Percentiles rank a stretch among this genome's conserved stretches.
phyloP scores from a whole-genome alignment of 2,888 invertebrate species.

The Dolichomitus sp. region DNA sequence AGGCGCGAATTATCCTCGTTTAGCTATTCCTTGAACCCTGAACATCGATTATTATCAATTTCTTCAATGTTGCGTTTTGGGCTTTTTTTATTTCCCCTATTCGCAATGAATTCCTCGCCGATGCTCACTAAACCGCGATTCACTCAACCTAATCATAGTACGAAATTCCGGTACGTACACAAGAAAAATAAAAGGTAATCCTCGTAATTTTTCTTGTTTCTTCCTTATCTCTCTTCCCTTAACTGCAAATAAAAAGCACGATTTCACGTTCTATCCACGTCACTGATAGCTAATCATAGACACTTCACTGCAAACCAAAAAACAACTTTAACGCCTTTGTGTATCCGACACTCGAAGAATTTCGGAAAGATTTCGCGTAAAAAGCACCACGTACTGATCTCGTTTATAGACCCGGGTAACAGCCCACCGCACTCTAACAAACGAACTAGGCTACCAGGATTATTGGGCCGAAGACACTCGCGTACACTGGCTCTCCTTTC shows the following conservation, averaged over 20 bases:
- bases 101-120: slow-evolving; percentile 15
- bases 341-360: slow-evolving; percentile 29
- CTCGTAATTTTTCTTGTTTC: slow-evolving; percentile 2
- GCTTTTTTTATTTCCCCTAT: background rate
- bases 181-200: slow-evolving; percentile 1
- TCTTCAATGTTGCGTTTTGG: slow-evolving; percentile 9
- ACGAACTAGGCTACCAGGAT: slow-evolving; percentile 62
- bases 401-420: slow-evolving; percentile 44
- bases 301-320: slow-evolving; percentile 51
- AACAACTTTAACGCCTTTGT: slow-evolving; percentile 31
- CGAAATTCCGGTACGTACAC: background rate
- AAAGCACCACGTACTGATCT: slow-evolving; percentile 55
- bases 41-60: slow-evolving; percentile 9
- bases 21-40: background rate
- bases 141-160: background rate
- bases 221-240: slow-evolving; percentile 12
- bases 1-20: slow-evolving; percentile 16
- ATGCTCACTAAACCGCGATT: background rate
- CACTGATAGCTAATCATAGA: slow-evolving; percentile 45
- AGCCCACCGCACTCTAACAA: slow-evolving; percentile 50
- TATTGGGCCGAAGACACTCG: slow-evolving; percentile 58
- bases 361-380: slow-evolving; percentile 30
- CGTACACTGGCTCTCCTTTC: slow-evolving; percentile 47
- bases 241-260: slow-evolving; percentile 54
- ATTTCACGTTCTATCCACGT: slow-evolving; percentile 45